Evolutionary conservation across 2,797 vertebrate genomes (phyloP).

Genomic region (Smutsia gigantea): DNA sequence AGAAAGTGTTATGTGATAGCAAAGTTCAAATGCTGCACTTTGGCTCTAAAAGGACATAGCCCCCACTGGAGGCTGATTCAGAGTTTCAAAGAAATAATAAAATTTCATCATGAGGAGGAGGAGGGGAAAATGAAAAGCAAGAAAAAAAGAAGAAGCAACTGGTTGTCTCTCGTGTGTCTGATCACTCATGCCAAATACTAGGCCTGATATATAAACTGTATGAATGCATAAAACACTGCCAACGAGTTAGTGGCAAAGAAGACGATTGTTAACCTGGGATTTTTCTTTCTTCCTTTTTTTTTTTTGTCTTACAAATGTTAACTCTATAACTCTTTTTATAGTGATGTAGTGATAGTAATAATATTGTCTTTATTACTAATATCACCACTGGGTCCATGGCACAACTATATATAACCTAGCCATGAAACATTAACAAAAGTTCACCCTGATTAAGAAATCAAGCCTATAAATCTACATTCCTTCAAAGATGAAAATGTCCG

Average conservation of each 20-base stretch:
- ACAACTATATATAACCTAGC: slow-evolving; percentile 46
- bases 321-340: slow-evolving; percentile 81
- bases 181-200: slow-evolving; percentile 80
- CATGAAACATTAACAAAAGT: slow-evolving; percentile 75
- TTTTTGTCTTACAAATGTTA: slow-evolving; percentile 70
- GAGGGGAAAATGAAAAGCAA: slow-evolving; percentile 1
- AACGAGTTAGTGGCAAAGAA: slow-evolving; percentile 69
- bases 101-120: slow-evolving; percentile 77
- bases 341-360: slow-evolving; percentile 79
- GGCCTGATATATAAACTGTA: slow-evolving; percentile 73
- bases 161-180: slow-evolving; percentile 66
- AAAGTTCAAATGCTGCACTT: slow-evolving; percentile 83
- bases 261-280: slow-evolving; percentile 66
- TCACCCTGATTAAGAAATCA: slow-evolving; percentile 77
- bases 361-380: slow-evolving; percentile 78
- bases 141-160: neutral
- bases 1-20: slow-evolving; percentile 81
- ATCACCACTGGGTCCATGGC: slow-evolving; percentile 70
- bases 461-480: slow-evolving; percentile 64
- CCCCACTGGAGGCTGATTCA: slow-evolving; percentile 78
- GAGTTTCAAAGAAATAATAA: slow-evolving; percentile 80
- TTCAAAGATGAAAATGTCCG: slow-evolving; percentile 62
- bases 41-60: slow-evolving; percentile 75
- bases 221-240: slow-evolving; percentile 74
- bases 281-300: neutral